Conservation (phyloP, 2,113 vertebrate species). For the Actenoides hombroni region DNA sequence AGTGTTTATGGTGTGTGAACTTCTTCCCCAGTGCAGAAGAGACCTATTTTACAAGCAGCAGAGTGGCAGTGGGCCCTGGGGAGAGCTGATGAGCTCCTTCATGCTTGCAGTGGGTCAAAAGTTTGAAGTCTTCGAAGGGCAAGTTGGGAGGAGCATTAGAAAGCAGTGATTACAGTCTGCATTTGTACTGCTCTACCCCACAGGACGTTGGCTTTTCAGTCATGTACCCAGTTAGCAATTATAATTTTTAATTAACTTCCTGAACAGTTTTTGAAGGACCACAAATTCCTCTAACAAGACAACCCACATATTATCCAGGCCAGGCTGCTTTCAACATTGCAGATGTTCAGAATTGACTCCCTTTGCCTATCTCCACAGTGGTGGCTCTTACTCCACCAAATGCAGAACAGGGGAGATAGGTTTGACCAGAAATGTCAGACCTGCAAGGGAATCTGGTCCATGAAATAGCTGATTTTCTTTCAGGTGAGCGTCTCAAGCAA, state of each 20-base stretch:
- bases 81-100: not conserved
- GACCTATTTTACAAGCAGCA: not conserved
- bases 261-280: not conserved
- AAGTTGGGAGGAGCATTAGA: not conserved
- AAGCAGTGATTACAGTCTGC: not conserved
- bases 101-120: not conserved
- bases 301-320: not conserved
- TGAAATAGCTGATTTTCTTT: not conserved
- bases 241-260: slow-evolving; percentile 29
- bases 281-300: not conserved
- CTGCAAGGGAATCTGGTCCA: not conserved
- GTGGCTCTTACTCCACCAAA: not conserved
- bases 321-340: not conserved
- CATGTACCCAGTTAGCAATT: not conserved
- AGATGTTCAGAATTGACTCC: not conserved
- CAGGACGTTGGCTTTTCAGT: not conserved
- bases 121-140: not conserved
- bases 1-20: not conserved
- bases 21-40: not conserved
- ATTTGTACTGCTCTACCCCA: not conserved
- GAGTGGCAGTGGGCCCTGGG: not conserved
- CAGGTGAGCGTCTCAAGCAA: not conserved
- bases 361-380: not conserved
- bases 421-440: not conserved
- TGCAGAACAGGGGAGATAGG: not conserved